Conservation (phyloP, 1,140 invertebrate species). For the Meloidogyne exigua region DNA sequence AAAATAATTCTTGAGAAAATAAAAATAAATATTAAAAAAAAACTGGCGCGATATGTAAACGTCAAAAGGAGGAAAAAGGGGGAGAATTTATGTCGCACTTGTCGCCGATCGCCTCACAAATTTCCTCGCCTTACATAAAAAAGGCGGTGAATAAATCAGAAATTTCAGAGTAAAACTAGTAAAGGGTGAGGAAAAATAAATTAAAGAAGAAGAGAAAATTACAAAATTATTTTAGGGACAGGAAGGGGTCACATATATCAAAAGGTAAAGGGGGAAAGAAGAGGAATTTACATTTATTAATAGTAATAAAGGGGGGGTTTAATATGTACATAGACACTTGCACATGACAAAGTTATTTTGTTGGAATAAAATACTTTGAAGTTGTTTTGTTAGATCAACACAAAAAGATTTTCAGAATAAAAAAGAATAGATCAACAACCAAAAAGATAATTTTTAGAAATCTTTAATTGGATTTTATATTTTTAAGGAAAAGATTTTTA, state of each 20-base stretch:
- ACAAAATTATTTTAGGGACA: not conserved
- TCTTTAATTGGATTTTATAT: too few relatives aligned
- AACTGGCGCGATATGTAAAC: not conserved
- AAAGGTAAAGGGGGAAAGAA: not conserved
- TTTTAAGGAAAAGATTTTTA: too few relatives aligned
- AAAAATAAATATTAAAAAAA: not conserved
- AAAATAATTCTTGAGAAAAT: not conserved
- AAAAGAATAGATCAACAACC: too few relatives aligned
- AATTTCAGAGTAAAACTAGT: not conserved
- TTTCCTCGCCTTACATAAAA: not conserved
- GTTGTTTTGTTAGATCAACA: too few relatives aligned
- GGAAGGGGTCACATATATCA: not conserved
- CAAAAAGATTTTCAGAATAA: too few relatives aligned
- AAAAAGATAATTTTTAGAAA: too few relatives aligned
- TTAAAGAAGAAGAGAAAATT: not conserved
- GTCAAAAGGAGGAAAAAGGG: not conserved
- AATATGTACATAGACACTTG: too few relatives aligned
- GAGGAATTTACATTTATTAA: too few relatives aligned
- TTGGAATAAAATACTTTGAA: too few relatives aligned
- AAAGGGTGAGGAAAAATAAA: not conserved
- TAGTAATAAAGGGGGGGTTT: too few relatives aligned
- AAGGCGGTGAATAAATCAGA: not conserved
- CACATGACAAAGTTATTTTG: too few relatives aligned
- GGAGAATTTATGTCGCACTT: not conserved
- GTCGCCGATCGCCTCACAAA: not conserved